Evolutionary conservation across 1,140 invertebrate genomes (phyloP), one percentile per base, ranked within the genome.

Genomic region (Drosophila subpulchrella): DNA sequence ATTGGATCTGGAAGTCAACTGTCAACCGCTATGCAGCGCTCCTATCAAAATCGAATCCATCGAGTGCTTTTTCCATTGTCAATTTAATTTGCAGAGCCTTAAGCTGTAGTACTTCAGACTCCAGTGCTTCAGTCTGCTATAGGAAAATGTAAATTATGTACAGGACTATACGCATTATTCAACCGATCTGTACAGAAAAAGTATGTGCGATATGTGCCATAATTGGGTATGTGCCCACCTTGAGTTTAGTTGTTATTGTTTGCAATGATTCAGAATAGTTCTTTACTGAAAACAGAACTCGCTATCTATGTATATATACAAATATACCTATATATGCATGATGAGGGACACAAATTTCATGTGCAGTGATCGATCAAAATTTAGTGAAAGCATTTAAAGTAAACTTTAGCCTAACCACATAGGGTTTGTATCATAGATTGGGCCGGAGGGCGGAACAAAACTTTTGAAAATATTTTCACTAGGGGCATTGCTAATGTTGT

Each of bases 171-270:
- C 47, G 61, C 56, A 75, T 67, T 75, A 59, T 74, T 63, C 79
- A 71, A 78, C 71, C 57, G 50, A 76, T 77, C 79, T 89, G 84
- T 88, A 88, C 80, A 78, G 72, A 83, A 53, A 58, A 47, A 75
- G 47, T 72, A 85, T 89, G 83, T 86, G 83, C 83, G 76, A 86
- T 77, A 88, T 89, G 83, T 88, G 83, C 84, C 83, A 88, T 88
- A 88, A 88, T 38, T 67, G 75, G 48, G 53, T 47, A 15, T 6
- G n/a, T 32, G 51, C 36, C 67, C 44, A 41, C 20, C 34, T 58
- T 72, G n/a, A 71, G 53, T 72, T 63, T 46, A 71, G 66, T 71
- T 76, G 11, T 76, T 76, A 76, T 75, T 53, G 60, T 75, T 75
- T 57, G 73, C 73, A 75, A 53, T 57, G 67, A 46, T 72, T 72